Evolutionary conservation across 2,113 vertebrate genomes (phyloP).

Genomic region (Halichoeres trimaculatus): DNA sequence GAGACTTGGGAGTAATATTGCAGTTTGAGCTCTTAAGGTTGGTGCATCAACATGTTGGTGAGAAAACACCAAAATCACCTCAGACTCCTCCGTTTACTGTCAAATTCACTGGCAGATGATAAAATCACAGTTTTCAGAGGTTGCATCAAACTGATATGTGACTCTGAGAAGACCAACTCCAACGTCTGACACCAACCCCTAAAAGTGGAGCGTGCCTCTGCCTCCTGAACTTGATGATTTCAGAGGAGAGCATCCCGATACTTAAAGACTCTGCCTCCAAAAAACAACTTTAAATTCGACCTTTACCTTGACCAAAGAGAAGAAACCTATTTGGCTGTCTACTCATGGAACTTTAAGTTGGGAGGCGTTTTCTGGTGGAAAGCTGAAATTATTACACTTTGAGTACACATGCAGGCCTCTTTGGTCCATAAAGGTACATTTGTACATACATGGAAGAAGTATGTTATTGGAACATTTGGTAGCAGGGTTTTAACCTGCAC

Average conservation of each 20-base stretch:
- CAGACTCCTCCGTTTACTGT: too few species aligned
- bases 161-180: neutral
- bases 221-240: too few species aligned
- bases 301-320: neutral
- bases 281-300: neutral
- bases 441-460: constrained; percentile 58
- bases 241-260: too few species aligned
- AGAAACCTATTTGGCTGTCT: neutral
- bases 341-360: neutral
- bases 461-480: constrained; percentile 73
- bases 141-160: neutral
- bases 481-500: constrained; percentile 44
- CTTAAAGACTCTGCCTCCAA: too few species aligned
- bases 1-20: too few species aligned
- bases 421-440: constrained; percentile 44
- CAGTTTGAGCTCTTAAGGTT: too few species aligned
- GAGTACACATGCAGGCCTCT: constrained; percentile 28
- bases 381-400: constrained; percentile 19
- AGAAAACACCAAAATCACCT: neutral
- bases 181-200: too few species aligned
- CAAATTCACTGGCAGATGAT: neutral
- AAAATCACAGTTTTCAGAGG: neutral
- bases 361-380: neutral
- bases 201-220: too few species aligned
- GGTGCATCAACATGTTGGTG: neutral